A percentile compares a stretch with the other conserved stretches of the same genome.
Conservation (phyloP, 2,113 vertebrate species). For the Varanus salvator region DNA sequence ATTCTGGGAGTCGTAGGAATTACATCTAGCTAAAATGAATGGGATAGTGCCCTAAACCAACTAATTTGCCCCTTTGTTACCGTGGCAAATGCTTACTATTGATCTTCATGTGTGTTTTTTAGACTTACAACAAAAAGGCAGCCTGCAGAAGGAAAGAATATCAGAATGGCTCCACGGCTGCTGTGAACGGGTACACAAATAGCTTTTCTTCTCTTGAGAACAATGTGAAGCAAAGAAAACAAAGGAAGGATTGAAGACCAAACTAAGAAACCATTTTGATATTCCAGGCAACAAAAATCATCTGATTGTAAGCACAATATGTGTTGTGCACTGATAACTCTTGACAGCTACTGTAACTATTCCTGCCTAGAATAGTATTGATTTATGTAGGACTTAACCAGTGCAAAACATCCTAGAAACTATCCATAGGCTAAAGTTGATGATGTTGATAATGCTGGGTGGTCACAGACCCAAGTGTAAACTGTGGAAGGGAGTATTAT, state of each 20-base stretch:
- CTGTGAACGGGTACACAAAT: conserved; percentile 86
- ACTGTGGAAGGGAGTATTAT: conserved; percentile 81
- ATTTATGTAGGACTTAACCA: conserved; percentile 80
- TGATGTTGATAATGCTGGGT: conserved; percentile 73
- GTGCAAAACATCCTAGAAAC: conserved; percentile 79
- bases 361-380: conserved; percentile 79
- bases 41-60: no score
- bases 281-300: conserved; percentile 69
- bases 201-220: conserved; percentile 80
- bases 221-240: conserved; percentile 83
- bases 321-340: conserved; percentile 77
- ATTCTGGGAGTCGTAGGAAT: no score
- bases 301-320: conserved; percentile 81
- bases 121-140: conserved; percentile 94
- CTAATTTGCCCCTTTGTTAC: neutral
- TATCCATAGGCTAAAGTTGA: conserved; percentile 74
- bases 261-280: conserved; percentile 69
- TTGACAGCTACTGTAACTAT: conserved; percentile 82
- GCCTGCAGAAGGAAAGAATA: conserved; percentile 84
- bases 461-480: conserved; percentile 74
- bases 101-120: conserved; percentile 34
- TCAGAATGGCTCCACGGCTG: conserved; percentile 81
- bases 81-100: neutral
- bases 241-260: conserved; percentile 85
- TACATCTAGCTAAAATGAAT: no score